Evolutionary conservation across 2,113 vertebrate genomes (phyloP).

Genomic region (Xenopus laevis): DNA sequence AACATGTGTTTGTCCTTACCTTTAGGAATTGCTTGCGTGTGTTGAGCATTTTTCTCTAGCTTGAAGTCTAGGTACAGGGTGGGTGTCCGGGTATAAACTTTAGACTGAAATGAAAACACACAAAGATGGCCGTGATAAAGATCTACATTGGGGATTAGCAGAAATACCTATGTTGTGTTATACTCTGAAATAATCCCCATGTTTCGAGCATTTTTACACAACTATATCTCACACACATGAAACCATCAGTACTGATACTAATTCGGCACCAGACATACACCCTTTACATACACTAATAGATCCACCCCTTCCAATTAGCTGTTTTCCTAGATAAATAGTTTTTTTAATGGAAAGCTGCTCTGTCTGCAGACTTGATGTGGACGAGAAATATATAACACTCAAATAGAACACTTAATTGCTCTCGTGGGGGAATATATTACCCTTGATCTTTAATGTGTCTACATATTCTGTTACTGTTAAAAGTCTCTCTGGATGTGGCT

Average conservation of each 20-base stretch:
- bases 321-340: no score
- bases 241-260: no score
- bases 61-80: constrained; percentile 74
- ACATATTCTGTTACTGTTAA: not conserved
- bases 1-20: constrained; percentile 33
- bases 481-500: not conserved
- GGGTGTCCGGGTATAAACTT: constrained; percentile 70
- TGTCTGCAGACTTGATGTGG: not conserved
- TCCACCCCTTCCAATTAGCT: no score
- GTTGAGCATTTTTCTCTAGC: constrained; percentile 59
- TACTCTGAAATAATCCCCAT: no score
- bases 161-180: no score
- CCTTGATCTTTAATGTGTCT: not conserved
- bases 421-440: not conserved
- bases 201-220: no score
- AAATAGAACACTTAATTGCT: not conserved
- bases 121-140: not conserved
- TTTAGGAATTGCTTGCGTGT: constrained; percentile 61
- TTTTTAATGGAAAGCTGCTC: no score
- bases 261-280: no score
- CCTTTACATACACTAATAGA: no score
- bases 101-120: constrained; percentile 58
- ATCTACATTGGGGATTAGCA: no score
- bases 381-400: not conserved
- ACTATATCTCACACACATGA: no score